Conservation (phyloP, 2,888 invertebrate genomes). For the Agrypnus murinus region DNA sequence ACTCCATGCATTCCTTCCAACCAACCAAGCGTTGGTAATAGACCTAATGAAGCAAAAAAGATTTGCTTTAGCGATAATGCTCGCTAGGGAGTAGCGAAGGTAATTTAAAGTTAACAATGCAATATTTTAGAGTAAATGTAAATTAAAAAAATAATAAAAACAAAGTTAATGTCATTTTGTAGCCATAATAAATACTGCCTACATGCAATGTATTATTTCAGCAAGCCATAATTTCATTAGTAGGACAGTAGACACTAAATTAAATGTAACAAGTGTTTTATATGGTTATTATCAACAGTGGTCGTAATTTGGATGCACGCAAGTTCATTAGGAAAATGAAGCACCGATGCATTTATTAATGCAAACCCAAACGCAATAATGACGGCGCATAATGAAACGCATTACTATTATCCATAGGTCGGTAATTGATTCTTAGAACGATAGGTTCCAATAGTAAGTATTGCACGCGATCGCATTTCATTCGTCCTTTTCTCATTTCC, state of each 20-base stretch:
- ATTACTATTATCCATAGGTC: constrained; percentile 23
- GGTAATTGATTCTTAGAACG: constrained; percentile 37
- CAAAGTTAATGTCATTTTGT: too few species aligned
- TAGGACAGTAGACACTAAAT: constrained; percentile 33
- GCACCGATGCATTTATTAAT: constrained; percentile 42
- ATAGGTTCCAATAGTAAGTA: neutral
- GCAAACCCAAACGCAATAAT: constrained; percentile 34
- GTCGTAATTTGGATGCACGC: constrained; percentile 49
- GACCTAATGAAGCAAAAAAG: too few species aligned
- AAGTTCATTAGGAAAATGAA: constrained; percentile 49
- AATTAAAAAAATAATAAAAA: too few species aligned
- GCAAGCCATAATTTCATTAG: constrained; percentile 44
- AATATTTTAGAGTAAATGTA: too few species aligned
- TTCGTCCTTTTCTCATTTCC: constrained; percentile 39
- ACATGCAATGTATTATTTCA: constrained; percentile 18
- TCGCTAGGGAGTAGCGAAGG: too few species aligned
- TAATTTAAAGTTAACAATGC: too few species aligned
- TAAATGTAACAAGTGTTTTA: constrained; percentile 39
- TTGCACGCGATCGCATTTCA: constrained; percentile 45
- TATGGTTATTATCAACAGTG: constrained; percentile 45
- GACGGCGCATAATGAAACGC: constrained; percentile 14
- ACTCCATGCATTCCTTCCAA: too few species aligned
- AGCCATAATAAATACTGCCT: constrained; percentile 6
- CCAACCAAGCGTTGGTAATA: too few species aligned
- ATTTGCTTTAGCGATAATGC: too few species aligned